Percentiles rank a stretch among this genome's conserved stretches.
These are phyloP conservation scores for Rhodeus uyekii DNA, from an alignment of 2,797 vertebrate species.

Conservation along the genomic window DNA sequence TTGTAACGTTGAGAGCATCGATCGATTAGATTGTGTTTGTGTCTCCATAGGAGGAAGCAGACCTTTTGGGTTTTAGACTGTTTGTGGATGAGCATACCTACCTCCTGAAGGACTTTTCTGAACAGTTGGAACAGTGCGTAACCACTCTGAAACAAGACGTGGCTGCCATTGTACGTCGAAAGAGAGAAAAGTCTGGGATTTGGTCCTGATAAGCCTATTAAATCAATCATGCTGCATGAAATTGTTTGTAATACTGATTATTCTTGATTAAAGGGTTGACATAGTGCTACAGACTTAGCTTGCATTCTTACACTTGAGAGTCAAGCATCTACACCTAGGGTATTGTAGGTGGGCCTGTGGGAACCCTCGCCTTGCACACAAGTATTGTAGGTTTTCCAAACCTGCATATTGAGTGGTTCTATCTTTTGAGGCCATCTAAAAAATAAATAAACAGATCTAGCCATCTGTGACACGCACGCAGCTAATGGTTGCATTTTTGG, in stretches of 20 bases:
- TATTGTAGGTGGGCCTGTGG: too few relatives aligned
- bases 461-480: too few relatives aligned
- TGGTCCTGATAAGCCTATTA: slow-evolving; percentile 59
- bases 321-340: too few relatives aligned
- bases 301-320: too few relatives aligned
- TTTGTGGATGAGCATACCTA: slow-evolving; percentile 80
- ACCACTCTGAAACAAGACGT: slow-evolving; percentile 85
- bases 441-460: too few relatives aligned
- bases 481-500: too few relatives aligned
- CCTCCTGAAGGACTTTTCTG: slow-evolving; percentile 82
- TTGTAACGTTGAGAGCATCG: neutral
- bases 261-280: neutral
- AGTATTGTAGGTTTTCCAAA: too few relatives aligned
- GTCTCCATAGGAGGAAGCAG: slow-evolving; percentile 82
- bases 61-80: slow-evolving; percentile 75
- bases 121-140: slow-evolving; percentile 83
- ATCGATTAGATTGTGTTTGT: slow-evolving; percentile 21
- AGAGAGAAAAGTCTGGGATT: slow-evolving; percentile 77
- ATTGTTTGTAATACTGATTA: neutral
- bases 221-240: neutral
- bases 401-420: too few relatives aligned
- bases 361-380: too few relatives aligned
- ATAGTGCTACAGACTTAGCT: neutral
- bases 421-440: too few relatives aligned
- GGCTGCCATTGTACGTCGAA: slow-evolving; percentile 82